A percentile compares a stretch with the other conserved stretches of the same genome.
Conservation (phyloP, 2,797 vertebrate genomes). For the Orientallactaga sibirica region DNA sequence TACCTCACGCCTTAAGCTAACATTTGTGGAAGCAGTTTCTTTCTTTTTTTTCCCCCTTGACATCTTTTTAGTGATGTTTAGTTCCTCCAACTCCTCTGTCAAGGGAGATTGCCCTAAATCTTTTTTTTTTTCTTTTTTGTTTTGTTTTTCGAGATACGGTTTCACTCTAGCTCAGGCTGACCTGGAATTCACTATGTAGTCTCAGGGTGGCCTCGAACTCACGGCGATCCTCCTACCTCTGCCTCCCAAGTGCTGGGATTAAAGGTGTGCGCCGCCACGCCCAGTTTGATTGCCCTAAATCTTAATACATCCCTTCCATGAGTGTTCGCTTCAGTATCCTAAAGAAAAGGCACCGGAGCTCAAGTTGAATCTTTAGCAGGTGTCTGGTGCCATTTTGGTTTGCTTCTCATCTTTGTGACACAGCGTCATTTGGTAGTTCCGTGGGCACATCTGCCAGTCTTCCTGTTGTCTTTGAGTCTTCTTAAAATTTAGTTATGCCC, state of each 20-base stretch:
- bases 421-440: background rate
- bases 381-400: background rate
- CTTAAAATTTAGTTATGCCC: background rate
- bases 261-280: too few relatives aligned
- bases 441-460: background rate
- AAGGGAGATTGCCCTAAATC: background rate
- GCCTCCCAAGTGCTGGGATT: too few relatives aligned
- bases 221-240: too few relatives aligned
- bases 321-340: background rate
- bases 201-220: too few relatives aligned
- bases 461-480: slow-evolving; percentile 2
- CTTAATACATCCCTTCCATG: background rate
- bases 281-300: background rate
- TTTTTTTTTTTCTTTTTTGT: background rate
- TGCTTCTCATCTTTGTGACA: background rate
- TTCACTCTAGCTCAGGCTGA: too few relatives aligned
- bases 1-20: background rate
- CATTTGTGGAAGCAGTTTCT: background rate
- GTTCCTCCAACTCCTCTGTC: background rate
- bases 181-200: too few relatives aligned
- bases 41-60: background rate
- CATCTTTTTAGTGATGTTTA: background rate
- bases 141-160: too few relatives aligned
- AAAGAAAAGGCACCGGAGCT: background rate
- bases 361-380: background rate